phyloP scores from a whole-genome alignment of 35 echinoderm and acorn worm species.

The Ophiothrix spiculata region DNA sequence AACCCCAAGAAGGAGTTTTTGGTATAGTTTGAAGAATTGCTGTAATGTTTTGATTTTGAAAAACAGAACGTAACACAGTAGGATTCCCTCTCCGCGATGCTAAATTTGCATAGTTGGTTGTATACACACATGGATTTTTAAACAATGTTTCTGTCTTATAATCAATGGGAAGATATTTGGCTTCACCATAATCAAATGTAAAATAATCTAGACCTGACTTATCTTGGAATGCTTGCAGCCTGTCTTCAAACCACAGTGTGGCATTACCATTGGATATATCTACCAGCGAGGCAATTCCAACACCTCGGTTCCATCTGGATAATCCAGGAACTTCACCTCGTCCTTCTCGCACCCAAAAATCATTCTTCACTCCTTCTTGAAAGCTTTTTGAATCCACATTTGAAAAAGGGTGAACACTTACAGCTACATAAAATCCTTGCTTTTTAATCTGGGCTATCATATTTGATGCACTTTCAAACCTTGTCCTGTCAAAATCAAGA shows the following conservation, averaged over 20 bases:
- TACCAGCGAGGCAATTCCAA: constrained; percentile 64
- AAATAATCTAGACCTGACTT: constrained; percentile 47
- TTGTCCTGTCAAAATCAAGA: constrained; percentile 51
- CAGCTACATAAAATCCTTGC: constrained; percentile 45
- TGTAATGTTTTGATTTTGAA: constrained; percentile 58
- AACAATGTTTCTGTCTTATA: constrained; percentile 52
- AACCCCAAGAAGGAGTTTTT: constrained; percentile 52
- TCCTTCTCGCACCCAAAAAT: constrained; percentile 62
- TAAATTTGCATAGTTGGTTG: constrained; percentile 51
- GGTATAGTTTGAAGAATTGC: constrained; percentile 52
- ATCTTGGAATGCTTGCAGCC: constrained; percentile 40
- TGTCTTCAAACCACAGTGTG: constrained; percentile 45
- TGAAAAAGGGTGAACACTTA: constrained; percentile 50
- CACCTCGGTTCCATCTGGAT: constrained; percentile 58
- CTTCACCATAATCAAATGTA: constrained; percentile 89
- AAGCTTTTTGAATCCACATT: constrained; percentile 65
- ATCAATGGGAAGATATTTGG: constrained; percentile 74
- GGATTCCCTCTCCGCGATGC: constrained; percentile 31
- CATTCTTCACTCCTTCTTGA: constrained; percentile 31
- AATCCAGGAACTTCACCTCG: constrained; percentile 74
- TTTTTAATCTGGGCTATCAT: constrained; percentile 36
- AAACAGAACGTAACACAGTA: constrained; percentile 51
- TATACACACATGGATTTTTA: constrained; percentile 67
- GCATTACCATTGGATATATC: constrained; percentile 67
- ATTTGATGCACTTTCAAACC: constrained; percentile 45